phyloP scores from a whole-genome alignment of 2,797 vertebrate genomes.

The Miichthys miiuy region DNA sequence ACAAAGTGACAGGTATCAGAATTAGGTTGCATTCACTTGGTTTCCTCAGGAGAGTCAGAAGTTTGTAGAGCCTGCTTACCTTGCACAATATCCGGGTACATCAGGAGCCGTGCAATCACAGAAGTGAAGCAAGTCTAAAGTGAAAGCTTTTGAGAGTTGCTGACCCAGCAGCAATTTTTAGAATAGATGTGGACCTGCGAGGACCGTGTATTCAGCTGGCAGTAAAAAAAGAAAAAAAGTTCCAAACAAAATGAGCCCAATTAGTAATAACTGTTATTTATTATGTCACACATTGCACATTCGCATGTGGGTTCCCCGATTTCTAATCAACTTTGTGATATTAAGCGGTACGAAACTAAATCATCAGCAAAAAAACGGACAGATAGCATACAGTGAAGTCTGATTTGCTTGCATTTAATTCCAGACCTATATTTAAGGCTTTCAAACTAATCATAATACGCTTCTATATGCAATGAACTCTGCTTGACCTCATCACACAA shows the following conservation, averaged over 20 bases:
- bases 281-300: not conserved
- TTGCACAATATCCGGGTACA: slow-evolving; percentile 59
- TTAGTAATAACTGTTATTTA: slow-evolving; percentile 54
- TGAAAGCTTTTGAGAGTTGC: slow-evolving; percentile 66
- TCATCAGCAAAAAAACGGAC: slow-evolving; percentile 10
- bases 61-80: slow-evolving; percentile 57
- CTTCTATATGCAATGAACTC: not conserved
- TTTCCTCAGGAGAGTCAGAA: slow-evolving; percentile 51
- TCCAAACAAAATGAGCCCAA: slow-evolving; percentile 46
- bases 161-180: slow-evolving; percentile 67
- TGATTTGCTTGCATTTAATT: slow-evolving; percentile 1
- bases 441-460: not conserved
- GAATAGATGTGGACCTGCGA: slow-evolving; percentile 56
- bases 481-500: not conserved
- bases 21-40: slow-evolving; percentile 43
- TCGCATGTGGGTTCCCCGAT: not conserved
- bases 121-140: slow-evolving; percentile 55
- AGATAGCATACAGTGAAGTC: not conserved
- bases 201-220: slow-evolving; percentile 49
- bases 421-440: not conserved
- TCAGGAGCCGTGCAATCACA: slow-evolving; percentile 47
- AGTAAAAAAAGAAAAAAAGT: slow-evolving; percentile 41
- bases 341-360: slow-evolving; percentile 46
- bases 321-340: slow-evolving; percentile 51
- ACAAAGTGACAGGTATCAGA: slow-evolving; percentile 68